Evolutionary conservation across 2,797 vertebrate genomes (phyloP).

Genomic region (Gymnoscopelus braueri): DNA sequence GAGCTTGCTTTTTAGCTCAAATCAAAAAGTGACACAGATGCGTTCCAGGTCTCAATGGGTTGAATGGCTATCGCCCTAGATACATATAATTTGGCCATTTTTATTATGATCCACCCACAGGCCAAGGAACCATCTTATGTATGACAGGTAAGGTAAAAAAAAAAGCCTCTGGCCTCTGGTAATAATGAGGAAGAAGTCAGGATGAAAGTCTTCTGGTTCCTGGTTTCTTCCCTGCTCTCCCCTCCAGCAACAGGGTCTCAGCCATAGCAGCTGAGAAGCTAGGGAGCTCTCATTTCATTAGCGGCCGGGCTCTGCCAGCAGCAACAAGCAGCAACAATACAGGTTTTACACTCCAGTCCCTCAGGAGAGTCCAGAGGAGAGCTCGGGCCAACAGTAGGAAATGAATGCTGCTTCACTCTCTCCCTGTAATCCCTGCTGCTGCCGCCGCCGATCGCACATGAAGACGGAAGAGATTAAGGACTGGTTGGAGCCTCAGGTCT

Average conservation of each 20-base stretch:
- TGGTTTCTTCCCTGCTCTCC: constrained; percentile 26
- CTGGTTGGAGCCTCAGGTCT: constrained; percentile 11
- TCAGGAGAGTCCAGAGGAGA: constrained; percentile 42
- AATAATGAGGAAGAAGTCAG: too few relatives aligned
- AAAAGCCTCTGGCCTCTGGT: too few relatives aligned
- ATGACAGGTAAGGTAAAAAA: too few relatives aligned
- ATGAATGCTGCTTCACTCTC: constrained; percentile 56
- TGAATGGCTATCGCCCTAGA: too few relatives aligned
- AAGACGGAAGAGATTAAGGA: constrained; percentile 29
- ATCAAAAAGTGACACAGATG: too few relatives aligned
- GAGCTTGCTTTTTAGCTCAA: too few relatives aligned
- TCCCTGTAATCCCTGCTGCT: constrained; percentile 52
- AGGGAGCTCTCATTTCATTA: constrained; percentile 69
- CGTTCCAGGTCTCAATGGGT: too few relatives aligned
- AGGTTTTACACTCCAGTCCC: constrained; percentile 44
- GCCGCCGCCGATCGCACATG: constrained; percentile 41
- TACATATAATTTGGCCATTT: too few relatives aligned
- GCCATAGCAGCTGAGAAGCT: constrained; percentile 30
- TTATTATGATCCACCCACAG: too few relatives aligned
- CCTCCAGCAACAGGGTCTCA: constrained; percentile 24
- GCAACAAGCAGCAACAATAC: constrained; percentile 51
- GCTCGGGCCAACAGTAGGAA: constrained; percentile 64
- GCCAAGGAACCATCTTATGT: too few relatives aligned
- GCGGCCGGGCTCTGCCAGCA: constrained; percentile 56
- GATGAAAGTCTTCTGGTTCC: background rate